These are phyloP conservation scores for Tortricodes alternella DNA, from an alignment of 2,888 invertebrate species.

Conservation along the genomic window DNA sequence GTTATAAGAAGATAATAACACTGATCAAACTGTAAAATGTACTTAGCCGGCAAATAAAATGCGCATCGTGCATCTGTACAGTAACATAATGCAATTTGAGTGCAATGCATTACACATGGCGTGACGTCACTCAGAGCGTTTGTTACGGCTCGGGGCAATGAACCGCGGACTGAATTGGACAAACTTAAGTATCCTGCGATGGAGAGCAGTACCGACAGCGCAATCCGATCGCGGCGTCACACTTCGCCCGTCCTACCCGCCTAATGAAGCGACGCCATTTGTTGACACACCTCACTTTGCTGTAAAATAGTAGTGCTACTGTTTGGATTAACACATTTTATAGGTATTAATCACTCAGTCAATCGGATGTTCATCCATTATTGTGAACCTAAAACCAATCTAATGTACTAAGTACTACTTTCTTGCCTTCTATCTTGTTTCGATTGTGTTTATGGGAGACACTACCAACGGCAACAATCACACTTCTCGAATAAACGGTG, in stretches of 20 bases:
- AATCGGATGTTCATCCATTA: no score
- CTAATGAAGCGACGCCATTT: background rate
- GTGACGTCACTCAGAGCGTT: constrained; percentile 71
- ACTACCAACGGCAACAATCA: no score
- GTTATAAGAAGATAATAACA: background rate
- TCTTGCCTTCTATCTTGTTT: no score
- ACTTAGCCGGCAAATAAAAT: constrained; percentile 24
- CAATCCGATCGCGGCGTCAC: constrained; percentile 61
- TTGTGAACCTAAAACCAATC: no score
- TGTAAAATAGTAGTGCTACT: background rate
- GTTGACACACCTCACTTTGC: background rate
- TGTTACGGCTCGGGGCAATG: constrained; percentile 70
- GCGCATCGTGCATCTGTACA: constrained; percentile 32
- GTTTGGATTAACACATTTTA: background rate
- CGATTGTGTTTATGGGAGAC: no score
- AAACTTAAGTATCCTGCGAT: constrained; percentile 68
- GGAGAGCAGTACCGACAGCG: constrained; percentile 52
- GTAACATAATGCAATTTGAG: constrained; percentile 65
- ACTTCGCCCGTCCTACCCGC: constrained; percentile 32
- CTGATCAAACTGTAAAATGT: background rate
- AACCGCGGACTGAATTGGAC: constrained; percentile 75
- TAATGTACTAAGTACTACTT: no score
- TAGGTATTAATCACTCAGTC: background rate
- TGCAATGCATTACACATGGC: constrained; percentile 65
- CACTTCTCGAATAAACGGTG: no score